phyloP scores from a whole-genome alignment of 35 echinoderm and acorn worm genomes.

The Amphiura filiformis region DNA sequence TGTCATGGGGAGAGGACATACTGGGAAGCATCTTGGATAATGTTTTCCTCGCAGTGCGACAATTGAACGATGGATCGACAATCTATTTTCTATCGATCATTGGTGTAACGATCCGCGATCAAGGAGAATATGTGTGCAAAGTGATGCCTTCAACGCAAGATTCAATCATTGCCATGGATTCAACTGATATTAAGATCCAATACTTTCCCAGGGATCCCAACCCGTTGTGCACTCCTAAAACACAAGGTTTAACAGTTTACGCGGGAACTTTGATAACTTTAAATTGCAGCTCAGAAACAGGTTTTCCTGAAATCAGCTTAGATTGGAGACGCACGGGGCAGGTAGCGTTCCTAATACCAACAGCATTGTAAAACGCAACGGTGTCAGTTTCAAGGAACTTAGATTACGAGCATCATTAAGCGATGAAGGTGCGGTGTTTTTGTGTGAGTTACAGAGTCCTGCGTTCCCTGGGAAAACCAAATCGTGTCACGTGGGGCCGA shows the following conservation, averaged over 20 bases:
- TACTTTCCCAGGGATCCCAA: neutral
- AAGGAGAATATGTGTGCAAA: neutral
- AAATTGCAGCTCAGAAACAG: neutral
- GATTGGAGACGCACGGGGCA: neutral
- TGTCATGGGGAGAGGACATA: neutral
- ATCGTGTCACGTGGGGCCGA: neutral
- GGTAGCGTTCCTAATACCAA: neutral
- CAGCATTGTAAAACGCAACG: neutral
- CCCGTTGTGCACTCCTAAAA: neutral
- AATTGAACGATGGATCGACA: neutral
- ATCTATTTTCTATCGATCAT: neutral
- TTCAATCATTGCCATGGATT: neutral
- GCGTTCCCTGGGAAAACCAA: neutral
- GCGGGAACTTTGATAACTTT: neutral
- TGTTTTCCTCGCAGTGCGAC: neutral
- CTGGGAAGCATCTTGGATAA: neutral
- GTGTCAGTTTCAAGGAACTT: neutral
- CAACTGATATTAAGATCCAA: neutral
- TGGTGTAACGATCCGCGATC: neutral
- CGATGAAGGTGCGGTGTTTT: neutral
- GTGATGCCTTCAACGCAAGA: neutral
- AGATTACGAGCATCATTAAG: neutral
- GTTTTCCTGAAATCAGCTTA: neutral
- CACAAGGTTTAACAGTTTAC: neutral
- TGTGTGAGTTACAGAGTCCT: neutral